Evolutionary conservation across 2,888 invertebrate genomes (phyloP).

Genomic region (Hydropsyche betteni): DNA sequence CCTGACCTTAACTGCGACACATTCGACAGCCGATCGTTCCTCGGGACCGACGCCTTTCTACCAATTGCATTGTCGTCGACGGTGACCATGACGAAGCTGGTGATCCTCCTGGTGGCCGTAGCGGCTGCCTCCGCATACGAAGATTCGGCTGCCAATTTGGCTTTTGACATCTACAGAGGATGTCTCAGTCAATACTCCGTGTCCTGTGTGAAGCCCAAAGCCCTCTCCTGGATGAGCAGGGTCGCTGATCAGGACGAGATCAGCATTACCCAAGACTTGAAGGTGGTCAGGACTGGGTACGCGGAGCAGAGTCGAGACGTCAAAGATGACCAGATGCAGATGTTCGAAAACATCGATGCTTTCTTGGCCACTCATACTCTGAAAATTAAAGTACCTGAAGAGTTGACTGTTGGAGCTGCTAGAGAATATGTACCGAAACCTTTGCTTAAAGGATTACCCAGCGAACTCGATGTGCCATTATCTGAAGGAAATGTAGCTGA

Average conservation of each 20-base stretch:
- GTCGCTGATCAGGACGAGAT: conserved; percentile 75
- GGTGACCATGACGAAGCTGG: conserved; percentile 40
- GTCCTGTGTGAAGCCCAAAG: conserved; percentile 80
- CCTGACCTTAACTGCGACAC: conserved; percentile 64
- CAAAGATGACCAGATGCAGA: conserved; percentile 66
- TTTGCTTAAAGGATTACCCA: conserved; percentile 70
- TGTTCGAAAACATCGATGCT: conserved; percentile 77
- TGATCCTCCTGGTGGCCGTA: conserved; percentile 29
- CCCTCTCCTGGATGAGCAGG: conserved; percentile 77
- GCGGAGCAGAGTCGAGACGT: conserved; percentile 61
- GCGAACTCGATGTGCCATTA: conserved; percentile 76
- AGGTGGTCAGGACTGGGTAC: conserved; percentile 72
- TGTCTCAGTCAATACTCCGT: conserved; percentile 76
- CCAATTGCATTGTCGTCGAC: background rate
- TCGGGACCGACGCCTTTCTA: conserved; percentile 9
- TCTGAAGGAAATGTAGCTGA: conserved; percentile 61
- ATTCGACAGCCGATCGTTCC: conserved; percentile 57
- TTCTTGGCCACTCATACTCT: conserved; percentile 81
- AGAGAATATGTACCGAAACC: conserved; percentile 72
- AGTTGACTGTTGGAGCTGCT: conserved; percentile 66
- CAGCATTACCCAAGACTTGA: conserved; percentile 78
- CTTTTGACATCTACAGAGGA: conserved; percentile 72
- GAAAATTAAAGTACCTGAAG: conserved; percentile 77
- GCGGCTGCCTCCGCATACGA: conserved; percentile 48
- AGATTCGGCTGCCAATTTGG: conserved; percentile 70